Conservation (phyloP, 2,113 vertebrate genomes). For the Cephalophus harveyi region DNA sequence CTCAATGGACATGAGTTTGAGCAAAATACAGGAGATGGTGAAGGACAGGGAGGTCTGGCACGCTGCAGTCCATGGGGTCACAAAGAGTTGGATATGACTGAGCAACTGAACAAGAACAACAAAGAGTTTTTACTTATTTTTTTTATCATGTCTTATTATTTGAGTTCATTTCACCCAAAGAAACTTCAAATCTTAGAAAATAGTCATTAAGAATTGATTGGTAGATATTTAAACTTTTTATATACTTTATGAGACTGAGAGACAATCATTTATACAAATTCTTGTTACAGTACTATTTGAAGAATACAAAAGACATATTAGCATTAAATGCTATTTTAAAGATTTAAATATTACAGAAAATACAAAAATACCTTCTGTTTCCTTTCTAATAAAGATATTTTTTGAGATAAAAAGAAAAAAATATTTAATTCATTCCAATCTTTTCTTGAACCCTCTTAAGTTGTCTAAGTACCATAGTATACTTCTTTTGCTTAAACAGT, state of each 20-base stretch:
- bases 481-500: background rate
- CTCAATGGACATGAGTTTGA: background rate
- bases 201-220: background rate
- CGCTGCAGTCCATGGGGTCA: background rate
- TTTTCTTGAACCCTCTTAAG: background rate
- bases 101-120: background rate
- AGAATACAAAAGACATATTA: background rate
- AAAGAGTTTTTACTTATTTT: background rate
- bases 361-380: background rate
- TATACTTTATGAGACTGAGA: background rate
- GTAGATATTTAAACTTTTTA: background rate
- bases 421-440: background rate
- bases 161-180: background rate
- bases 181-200: background rate
- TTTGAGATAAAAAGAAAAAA: conserved; percentile 26
- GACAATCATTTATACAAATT: background rate
- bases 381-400: background rate
- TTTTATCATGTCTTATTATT: background rate
- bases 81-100: background rate
- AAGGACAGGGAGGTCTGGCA: background rate
- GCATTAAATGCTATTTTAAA: background rate
- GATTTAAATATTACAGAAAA: background rate
- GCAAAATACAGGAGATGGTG: background rate
- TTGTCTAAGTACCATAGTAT: background rate
- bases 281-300: background rate